phyloP scores from a whole-genome alignment of 53 echinoderm and acorn worm genomes.

The Pentamera pediparva region DNA sequence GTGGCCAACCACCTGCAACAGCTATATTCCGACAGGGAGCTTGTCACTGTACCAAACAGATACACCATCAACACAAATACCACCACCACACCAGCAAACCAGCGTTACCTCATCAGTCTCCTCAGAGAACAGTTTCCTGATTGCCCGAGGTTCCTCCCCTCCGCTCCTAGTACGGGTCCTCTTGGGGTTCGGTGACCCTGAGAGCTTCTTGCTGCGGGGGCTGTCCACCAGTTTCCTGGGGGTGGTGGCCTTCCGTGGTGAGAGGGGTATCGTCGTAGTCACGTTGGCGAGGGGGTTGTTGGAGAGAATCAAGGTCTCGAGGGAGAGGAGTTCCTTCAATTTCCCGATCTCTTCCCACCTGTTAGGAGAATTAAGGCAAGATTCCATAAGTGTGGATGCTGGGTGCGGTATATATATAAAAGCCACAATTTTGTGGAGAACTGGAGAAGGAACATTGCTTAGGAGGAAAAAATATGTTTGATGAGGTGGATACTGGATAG shows the following conservation, averaged over 20 bases:
- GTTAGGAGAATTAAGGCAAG: neutral
- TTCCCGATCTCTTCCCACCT: slow-evolving; percentile 79
- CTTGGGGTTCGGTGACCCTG: slow-evolving; percentile 9
- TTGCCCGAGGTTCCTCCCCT: neutral
- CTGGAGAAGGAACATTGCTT: too few relatives aligned
- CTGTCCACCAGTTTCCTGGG: slow-evolving; percentile 2
- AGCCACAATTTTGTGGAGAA: too few relatives aligned
- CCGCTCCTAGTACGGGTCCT: slow-evolving; percentile 4
- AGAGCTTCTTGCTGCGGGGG: slow-evolving; percentile 3
- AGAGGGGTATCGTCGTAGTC: slow-evolving; percentile 17
- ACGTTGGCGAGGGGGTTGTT: slow-evolving; percentile 79
- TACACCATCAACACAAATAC: too few relatives aligned
- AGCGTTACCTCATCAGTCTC: too few relatives aligned
- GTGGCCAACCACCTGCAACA: too few relatives aligned
- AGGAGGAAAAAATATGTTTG: too few relatives aligned
- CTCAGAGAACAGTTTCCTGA: neutral
- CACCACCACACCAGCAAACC: too few relatives aligned
- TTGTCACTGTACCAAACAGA: too few relatives aligned
- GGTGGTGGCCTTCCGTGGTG: neutral
- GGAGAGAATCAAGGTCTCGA: slow-evolving; percentile 69
- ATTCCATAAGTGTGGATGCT: neutral
- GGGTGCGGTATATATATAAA: neutral
- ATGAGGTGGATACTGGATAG: too few relatives aligned
- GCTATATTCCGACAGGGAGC: too few relatives aligned
- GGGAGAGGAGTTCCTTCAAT: slow-evolving; percentile 43